Percentiles rank a stretch among this genome's conserved stretches.
These are phyloP conservation scores for Galemys pyrenaicus DNA, from an alignment of 2,113 vertebrate species.

Conservation along the genomic window DNA sequence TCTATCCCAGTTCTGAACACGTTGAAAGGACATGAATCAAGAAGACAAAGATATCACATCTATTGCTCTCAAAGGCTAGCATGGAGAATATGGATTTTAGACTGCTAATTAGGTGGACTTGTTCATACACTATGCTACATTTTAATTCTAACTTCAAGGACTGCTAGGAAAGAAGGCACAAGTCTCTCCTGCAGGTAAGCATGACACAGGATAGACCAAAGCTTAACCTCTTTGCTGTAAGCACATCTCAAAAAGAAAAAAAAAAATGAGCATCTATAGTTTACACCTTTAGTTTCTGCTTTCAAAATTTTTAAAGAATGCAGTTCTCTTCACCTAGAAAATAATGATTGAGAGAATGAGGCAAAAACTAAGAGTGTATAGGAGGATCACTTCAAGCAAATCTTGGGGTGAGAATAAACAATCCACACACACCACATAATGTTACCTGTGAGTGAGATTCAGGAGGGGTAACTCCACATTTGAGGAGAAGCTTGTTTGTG, in stretches of 20 bases:
- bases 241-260: background rate
- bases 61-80: background rate
- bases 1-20: background rate
- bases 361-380: background rate
- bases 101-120: background rate
- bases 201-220: background rate
- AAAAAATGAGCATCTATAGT: background rate
- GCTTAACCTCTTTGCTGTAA: background rate
- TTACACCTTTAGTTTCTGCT: background rate
- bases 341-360: background rate
- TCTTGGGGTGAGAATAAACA: background rate
- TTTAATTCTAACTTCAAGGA: background rate
- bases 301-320: background rate
- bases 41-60: background rate
- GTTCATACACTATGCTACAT: background rate
- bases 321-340: background rate
- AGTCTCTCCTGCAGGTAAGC: background rate
- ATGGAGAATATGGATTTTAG: background rate
- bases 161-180: too few species aligned
- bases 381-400: background rate
- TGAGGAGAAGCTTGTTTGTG: background rate
- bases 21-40: background rate
- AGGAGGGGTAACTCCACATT: fast-evolving
- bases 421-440: fast-evolving
- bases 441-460: background rate